Percentiles rank a stretch among this genome's conserved stretches.
phyloP scores from a whole-genome alignment of 2,888 invertebrate genomes.

The Lochmaea crataegi region DNA sequence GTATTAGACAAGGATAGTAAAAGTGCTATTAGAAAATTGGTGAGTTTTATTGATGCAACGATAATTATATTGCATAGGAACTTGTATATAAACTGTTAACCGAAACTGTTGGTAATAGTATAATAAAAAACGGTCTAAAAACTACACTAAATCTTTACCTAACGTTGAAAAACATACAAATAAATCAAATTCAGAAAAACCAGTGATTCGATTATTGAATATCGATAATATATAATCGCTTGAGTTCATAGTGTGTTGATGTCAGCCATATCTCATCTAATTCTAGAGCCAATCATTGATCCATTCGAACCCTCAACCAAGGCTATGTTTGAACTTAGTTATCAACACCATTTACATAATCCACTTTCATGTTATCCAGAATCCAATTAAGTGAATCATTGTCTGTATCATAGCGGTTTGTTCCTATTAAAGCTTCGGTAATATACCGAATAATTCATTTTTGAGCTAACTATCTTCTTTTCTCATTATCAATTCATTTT shows the following conservation, averaged over 20 bases:
- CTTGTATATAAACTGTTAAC: too few species aligned
- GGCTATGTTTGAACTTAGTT: background rate
- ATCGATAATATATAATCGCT: too few species aligned
- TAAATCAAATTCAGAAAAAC: too few species aligned
- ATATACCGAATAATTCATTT: conserved; percentile 31
- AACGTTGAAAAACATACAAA: too few species aligned
- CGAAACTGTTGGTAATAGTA: too few species aligned
- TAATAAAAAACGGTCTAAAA: too few species aligned
- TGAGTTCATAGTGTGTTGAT: background rate
- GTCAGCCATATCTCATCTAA: background rate
- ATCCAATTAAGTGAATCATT: conserved; percentile 12
- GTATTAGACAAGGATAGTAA: too few species aligned
- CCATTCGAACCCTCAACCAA: background rate
- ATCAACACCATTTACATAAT: conserved; percentile 9
- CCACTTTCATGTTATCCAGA: conserved; percentile 2
- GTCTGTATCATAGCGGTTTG: background rate
- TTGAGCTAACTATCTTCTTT: conserved; percentile 14
- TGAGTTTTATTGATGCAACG: too few species aligned
- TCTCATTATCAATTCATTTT: conserved; percentile 29
- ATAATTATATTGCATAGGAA: too few species aligned
- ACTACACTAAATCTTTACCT: too few species aligned
- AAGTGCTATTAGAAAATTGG: too few species aligned
- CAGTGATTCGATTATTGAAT: too few species aligned
- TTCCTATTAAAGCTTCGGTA: background rate
- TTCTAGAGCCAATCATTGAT: background rate